Base-by-base conservation (phyloP, 2,113 vertebrate species). In the Empidonax traillii region DNA sequence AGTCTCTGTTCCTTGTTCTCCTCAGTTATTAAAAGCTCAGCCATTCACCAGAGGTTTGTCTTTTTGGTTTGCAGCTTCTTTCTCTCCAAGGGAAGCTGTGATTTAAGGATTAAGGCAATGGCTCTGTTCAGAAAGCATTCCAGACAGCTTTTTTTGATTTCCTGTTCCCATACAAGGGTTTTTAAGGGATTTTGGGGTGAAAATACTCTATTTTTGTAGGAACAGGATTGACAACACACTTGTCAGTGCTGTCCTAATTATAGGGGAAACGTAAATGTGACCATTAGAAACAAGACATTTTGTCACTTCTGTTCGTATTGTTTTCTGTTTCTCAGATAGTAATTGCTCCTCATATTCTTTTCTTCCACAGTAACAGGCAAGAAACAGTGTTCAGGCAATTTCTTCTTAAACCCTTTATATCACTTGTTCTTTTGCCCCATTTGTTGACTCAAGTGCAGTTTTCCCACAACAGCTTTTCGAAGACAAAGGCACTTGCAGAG, bases 141-240 rank as follows among this genome's bases (percentile, higher is more conserved):
- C 87, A 93, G 63, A 94, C 89, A 86, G 41, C 6, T 91, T 49
- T 89, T 93, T 93, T 92, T 87, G 52, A 95, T 89, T 75, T 92
- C 4, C 47, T 93, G 41, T 75, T 93, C 89, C 59, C 52, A 52
- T 90, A 63, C 47, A 61, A 82, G 8, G 5, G 24, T 8, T 77
- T 92, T 87, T 31, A 86, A 67, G 8, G 51, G 14, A 33, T 41
- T 56, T 84, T 2, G 1, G 0, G 0, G 3, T 62, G 43, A 22
- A 82, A 89, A 61, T 89, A 13, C 53, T 68, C n/a, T 83, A 18
- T 65, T 72, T 94, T 76, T 92, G 10, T 80, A 62, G 41, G 59
- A 87, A 86, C 56, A 35, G 8, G 30, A 72, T 65, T 92, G 65
- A 63, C 58, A 89, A 92, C 24, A 90, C 33, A 21, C 47, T 86